phyloP scores from a whole-genome alignment of 1,140 invertebrate genomes.

The Sipha flava region DNA sequence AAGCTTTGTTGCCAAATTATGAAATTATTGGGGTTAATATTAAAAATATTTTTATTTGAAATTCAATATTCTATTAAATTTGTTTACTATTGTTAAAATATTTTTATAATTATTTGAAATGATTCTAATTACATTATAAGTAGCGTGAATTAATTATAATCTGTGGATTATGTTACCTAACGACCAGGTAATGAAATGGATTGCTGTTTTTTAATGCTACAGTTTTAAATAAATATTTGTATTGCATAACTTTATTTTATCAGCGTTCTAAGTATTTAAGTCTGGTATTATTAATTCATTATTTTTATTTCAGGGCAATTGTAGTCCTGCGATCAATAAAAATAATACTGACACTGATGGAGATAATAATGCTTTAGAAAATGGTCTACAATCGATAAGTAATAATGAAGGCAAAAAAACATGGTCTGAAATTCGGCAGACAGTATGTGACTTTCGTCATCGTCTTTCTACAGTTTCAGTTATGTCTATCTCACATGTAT shows the following conservation, averaged over 20 bases:
- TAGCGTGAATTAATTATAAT: neutral
- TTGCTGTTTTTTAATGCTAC: too few relatives aligned
- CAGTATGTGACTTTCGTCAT: slow-evolving; percentile 71
- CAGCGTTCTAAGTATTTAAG: too few relatives aligned
- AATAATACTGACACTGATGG: neutral
- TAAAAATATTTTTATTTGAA: neutral
- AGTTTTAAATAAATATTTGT: too few relatives aligned
- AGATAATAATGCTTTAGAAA: slow-evolving; percentile 26
- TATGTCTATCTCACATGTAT: slow-evolving; percentile 64
- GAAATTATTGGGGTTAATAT: neutral
- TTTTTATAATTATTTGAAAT: neutral
- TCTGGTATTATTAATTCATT: neutral
- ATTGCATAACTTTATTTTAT: too few relatives aligned
- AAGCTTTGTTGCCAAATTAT: slow-evolving; percentile 20
- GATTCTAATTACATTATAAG: neutral
- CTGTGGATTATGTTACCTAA: slow-evolving; percentile 29
- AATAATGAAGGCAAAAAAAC: slow-evolving; percentile 42
- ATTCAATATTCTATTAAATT: neutral
- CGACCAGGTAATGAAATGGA: slow-evolving; percentile 33
- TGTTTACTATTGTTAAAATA: neutral
- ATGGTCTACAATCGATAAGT: neutral
- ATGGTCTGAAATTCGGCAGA: slow-evolving; percentile 71
- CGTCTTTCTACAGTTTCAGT: slow-evolving; percentile 65
- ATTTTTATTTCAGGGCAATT: neutral
- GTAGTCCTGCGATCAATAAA: slow-evolving; percentile 2